Evolutionary conservation across 30 jellyfish, hydroid and myxozoan genomes (phyloP), one percentile per base, ranked within the genome.

Genomic region (Hydractinia symbiolongicarpus): DNA sequence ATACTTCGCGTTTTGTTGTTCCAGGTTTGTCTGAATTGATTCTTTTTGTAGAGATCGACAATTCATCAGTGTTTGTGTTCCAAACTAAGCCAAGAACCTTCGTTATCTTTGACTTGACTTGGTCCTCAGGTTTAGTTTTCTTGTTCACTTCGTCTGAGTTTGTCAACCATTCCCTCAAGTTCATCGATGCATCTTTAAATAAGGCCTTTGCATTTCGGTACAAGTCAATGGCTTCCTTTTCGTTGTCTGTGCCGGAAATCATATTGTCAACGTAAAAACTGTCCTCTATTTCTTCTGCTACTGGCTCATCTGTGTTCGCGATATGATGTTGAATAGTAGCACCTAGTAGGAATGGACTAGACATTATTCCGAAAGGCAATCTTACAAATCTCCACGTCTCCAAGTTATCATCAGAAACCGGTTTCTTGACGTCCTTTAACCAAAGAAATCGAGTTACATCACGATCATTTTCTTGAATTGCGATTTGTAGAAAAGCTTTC

Each of bases 381-480:
- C 76, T 79, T 16, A 84, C 55, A 79, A 84, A 78, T 44, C 79
- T 82, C 53, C 64, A 54, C 44, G 52, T 71, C 54, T 62, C 61
- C 5, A 74, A 30, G 55, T 84, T 68, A 15, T 67, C 72, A 7
- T 66, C 76, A 4, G 83, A 57, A n/a, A 66, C 66, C 60, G 90
- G 81, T 9, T 61, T 3, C 5, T 19, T 61, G 13, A 61, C 44
- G 69, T 81, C 86, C 6, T 81, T 81, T 15, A 81, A 69, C 85
- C 94, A 78, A 80, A 85, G 30, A 73, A 85, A 78, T 77, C 89
- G 17, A 53, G 88, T 81, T 79, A 85, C 88, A 61, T 85, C 94
- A 40, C 94, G 72, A 78, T 85, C 88, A 55, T 62, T 64, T 17
- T 17, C 49, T 71, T 61, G 64, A 15, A 85, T 67, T 66, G 72